Evolutionary conservation across 2,113 vertebrate genomes (phyloP).

Genomic region (Dromaius novaehollandiae): DNA sequence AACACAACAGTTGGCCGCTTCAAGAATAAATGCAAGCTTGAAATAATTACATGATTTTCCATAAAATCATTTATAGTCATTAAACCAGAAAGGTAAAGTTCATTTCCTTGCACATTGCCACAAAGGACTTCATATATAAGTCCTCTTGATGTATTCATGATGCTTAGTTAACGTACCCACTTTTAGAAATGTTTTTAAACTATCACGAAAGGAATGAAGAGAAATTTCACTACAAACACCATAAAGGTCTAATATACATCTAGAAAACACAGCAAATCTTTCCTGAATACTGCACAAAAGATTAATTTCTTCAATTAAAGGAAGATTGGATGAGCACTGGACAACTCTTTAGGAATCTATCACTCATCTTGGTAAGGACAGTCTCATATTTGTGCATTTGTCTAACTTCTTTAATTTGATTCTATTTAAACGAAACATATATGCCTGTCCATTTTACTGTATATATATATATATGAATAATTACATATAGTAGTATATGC

Average conservation of each 20-base stretch:
- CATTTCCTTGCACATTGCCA: neutral
- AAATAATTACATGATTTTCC: neutral
- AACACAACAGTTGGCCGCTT: neutral
- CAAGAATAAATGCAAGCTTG: neutral
- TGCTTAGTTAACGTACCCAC: neutral
- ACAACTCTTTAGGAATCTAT: neutral
- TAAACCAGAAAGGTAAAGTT: neutral
- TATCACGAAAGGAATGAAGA: neutral
- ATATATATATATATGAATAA: too few species aligned
- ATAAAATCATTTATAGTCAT: neutral
- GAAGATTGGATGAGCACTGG: too few species aligned
- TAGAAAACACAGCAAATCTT: neutral
- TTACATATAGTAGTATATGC: too few species aligned
- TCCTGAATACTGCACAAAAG: neutral
- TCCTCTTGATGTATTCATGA: neutral
- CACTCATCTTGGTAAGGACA: neutral
- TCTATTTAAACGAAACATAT: too few species aligned
- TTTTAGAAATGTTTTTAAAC: neutral
- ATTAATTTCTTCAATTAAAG: neutral
- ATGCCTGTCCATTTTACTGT: too few species aligned
- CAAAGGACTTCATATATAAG: neutral
- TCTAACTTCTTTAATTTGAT: too few species aligned
- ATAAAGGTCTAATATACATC: neutral
- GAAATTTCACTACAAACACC: neutral
- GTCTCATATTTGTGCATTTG: too few species aligned